Conservation (phyloP, 2,888 invertebrate species). For the Limnephilus marmoratus region DNA sequence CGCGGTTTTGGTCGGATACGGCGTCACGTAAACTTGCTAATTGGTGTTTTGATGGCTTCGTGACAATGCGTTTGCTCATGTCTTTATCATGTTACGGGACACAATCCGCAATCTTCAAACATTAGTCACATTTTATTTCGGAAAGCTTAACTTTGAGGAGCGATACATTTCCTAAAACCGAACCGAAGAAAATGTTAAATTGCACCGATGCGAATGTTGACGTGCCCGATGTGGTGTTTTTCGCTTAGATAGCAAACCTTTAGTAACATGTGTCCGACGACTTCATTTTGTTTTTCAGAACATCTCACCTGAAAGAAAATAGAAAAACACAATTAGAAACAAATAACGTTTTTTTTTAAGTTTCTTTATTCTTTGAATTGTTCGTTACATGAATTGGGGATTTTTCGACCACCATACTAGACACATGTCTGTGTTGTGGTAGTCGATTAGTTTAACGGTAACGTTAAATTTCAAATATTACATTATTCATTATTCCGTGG, state of each 20-base stretch:
- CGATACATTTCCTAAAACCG: neutral
- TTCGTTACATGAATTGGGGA: too few relatives aligned
- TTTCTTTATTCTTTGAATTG: too few relatives aligned
- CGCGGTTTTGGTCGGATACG: neutral
- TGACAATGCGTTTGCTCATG: conserved; percentile 2
- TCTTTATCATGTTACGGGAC: neutral
- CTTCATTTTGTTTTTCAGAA: neutral
- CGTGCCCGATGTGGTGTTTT: neutral
- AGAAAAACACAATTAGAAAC: neutral
- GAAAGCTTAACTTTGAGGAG: neutral
- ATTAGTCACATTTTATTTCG: conserved; percentile 2
- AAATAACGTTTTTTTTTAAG: too few relatives aligned
- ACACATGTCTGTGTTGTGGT: too few relatives aligned
- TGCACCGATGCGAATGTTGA: neutral
- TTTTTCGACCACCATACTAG: too few relatives aligned
- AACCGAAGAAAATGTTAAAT: neutral
- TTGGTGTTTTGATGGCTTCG: conserved; percentile 24
- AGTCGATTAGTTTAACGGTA: too few relatives aligned
- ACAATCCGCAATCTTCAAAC: conserved; percentile 24
- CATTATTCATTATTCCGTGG: neutral
- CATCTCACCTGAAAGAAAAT: conserved; percentile 14
- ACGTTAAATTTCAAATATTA: neutral
- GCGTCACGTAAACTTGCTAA: conserved; percentile 14
- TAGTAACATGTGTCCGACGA: neutral
- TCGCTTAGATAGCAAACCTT: neutral